These are phyloP conservation scores for Perca flavescens DNA, from an alignment of 2,113 vertebrate species.

Conservation along the genomic window DNA sequence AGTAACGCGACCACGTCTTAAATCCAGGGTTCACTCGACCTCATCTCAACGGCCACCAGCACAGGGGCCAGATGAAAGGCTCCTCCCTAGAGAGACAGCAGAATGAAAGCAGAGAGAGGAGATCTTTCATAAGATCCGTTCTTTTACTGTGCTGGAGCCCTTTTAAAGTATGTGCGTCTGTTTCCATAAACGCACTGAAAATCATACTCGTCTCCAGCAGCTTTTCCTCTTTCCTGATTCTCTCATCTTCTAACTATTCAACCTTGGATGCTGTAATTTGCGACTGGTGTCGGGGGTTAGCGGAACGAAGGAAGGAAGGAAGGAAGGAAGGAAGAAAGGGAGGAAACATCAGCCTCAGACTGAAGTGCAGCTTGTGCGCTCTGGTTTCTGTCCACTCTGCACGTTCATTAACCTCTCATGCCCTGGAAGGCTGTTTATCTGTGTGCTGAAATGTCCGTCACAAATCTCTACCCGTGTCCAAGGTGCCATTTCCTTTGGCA, in stretches of 20 bases:
- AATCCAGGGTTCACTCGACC: conserved; percentile 44
- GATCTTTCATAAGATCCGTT: conserved; percentile 31
- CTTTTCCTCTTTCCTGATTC: conserved; percentile 56
- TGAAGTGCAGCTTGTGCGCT: conserved; percentile 59
- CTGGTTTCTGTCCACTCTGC: conserved; percentile 76
- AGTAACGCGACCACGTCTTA: conserved; percentile 53
- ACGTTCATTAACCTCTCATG: conserved; percentile 72
- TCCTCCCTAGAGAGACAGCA: conserved; percentile 34
- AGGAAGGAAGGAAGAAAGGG: conserved; percentile 75
- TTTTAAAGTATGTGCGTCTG: conserved; percentile 53
- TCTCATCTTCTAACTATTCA: conserved; percentile 34
- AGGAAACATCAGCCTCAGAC: conserved; percentile 69
- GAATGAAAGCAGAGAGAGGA: conserved; percentile 48
- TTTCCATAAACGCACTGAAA: conserved; percentile 50
- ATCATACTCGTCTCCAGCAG: conserved; percentile 34
- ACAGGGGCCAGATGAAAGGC: conserved; percentile 66
- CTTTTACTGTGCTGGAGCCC: conserved; percentile 19
- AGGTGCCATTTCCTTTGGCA: conserved; percentile 67
- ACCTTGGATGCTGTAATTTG: conserved; percentile 69
- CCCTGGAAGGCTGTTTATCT: conserved; percentile 71
- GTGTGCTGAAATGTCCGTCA: conserved; percentile 36
- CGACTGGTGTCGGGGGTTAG: conserved; percentile 46
- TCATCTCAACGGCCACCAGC: conserved; percentile 56
- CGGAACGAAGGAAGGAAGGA: conserved; percentile 71
- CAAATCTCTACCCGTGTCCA: conserved; percentile 26